Percentiles rank a stretch among this genome's conserved stretches.
Conservation (phyloP, 2,113 vertebrate genomes). For the Perca flavescens region DNA sequence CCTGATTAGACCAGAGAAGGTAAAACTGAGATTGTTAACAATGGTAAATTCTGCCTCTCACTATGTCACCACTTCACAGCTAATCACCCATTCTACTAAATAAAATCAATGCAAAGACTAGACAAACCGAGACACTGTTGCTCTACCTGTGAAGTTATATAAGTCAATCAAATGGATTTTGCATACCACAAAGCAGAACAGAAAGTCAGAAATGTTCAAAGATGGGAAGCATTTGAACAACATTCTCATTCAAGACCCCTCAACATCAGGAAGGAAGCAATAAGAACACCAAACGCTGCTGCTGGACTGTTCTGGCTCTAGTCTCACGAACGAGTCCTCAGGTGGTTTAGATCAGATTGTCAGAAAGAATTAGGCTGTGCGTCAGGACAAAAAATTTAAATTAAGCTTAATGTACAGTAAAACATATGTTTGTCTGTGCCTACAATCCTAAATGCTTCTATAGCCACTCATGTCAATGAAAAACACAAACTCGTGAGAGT, state of each 20-base stretch:
- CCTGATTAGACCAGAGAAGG: not conserved
- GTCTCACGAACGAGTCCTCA: not conserved
- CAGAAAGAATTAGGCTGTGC: not conserved
- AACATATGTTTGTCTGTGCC: not conserved
- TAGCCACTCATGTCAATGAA: not conserved
- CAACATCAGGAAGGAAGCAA: constrained; percentile 50
- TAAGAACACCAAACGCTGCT: constrained; percentile 34
- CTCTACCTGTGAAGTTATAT: not conserved
- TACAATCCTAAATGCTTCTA: not conserved
- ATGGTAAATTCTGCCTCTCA: not conserved
- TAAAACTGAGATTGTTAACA: not conserved
- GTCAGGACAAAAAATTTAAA: not conserved
- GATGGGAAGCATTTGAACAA: constrained; percentile 25
- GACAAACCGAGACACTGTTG: not conserved
- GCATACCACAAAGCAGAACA: not conserved
- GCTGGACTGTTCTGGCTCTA: constrained; percentile 5
- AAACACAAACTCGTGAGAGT: not conserved
- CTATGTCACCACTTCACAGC: not conserved
- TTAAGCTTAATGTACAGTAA: not conserved
- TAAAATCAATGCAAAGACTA: not conserved
- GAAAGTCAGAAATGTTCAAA: constrained; percentile 25
- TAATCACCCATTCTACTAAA: not conserved
- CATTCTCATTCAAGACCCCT: constrained; percentile 49
- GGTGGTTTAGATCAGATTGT: constrained; percentile 6
- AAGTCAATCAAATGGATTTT: not conserved